Conservation (phyloP, 1,140 invertebrate genomes). For the Paraescarpia echinospica region DNA sequence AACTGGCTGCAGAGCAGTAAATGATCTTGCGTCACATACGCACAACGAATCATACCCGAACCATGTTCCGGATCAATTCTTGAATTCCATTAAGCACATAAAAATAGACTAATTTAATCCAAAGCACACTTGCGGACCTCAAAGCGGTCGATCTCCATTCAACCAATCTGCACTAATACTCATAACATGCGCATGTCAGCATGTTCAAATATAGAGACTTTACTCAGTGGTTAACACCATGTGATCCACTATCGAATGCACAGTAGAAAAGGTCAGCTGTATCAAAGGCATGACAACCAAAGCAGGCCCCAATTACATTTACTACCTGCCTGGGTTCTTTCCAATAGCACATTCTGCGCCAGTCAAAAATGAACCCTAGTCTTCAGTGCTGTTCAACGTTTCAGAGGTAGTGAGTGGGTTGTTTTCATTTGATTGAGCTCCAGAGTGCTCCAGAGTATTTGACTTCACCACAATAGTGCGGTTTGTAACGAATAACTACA, state of each 20-base stretch:
- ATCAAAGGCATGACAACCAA: not conserved
- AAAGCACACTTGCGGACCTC: not conserved
- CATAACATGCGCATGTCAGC: not conserved
- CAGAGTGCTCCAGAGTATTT: not conserved
- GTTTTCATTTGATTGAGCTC: not conserved
- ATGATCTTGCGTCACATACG: not conserved
- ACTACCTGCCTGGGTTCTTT: not conserved
- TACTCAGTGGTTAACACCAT: not conserved
- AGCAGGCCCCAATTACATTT: not conserved
- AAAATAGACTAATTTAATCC: not conserved
- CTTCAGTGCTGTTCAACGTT: not conserved
- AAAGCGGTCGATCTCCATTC: not conserved
- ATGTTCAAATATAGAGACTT: not conserved
- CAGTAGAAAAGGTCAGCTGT: not conserved
- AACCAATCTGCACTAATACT: not conserved
- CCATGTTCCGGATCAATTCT: not conserved
- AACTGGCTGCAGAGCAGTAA: not conserved
- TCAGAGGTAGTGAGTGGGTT: not conserved
- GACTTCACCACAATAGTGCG: not conserved
- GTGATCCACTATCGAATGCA: not conserved
- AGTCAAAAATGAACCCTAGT: not conserved
- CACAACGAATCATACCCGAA: not conserved
- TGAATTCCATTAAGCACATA: not conserved
- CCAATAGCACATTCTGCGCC: not conserved
- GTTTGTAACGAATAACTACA: not conserved